Conservation (phyloP, 2,113 vertebrate genomes). For the Atractosteus spatula region DNA sequence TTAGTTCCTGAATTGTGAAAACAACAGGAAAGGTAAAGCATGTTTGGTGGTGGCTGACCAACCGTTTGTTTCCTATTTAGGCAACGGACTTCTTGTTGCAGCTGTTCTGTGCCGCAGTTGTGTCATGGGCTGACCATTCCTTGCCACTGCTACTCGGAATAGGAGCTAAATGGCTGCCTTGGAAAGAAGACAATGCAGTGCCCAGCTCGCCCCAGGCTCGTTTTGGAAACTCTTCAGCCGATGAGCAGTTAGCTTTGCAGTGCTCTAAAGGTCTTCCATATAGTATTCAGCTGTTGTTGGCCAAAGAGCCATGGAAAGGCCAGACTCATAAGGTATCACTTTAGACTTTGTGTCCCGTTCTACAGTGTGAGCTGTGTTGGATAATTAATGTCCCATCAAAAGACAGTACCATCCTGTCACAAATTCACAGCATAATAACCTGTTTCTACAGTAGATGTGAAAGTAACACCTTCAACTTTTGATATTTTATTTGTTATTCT, state of each 20-base stretch:
- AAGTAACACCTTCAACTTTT: too few species aligned
- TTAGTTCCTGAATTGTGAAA: too few species aligned
- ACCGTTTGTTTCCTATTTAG: conserved; percentile 49
- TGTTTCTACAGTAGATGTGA: too few species aligned
- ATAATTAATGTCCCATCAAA: too few species aligned
- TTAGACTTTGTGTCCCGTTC: too few species aligned
- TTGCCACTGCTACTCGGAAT: conserved; percentile 83
- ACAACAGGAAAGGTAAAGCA: too few species aligned
- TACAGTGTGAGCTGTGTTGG: too few species aligned
- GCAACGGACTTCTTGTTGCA: conserved; percentile 79
- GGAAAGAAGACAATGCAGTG: conserved; percentile 47
- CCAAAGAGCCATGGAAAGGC: conserved; percentile 87
- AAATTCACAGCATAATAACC: too few species aligned
- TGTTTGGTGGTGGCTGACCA: neutral
- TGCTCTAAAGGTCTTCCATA: conserved; percentile 68
- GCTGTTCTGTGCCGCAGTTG: conserved; percentile 76
- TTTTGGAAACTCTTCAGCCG: conserved; percentile 56
- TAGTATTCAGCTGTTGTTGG: conserved; percentile 74
- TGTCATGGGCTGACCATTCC: conserved; percentile 82
- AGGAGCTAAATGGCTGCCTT: conserved; percentile 72
- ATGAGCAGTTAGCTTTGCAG: conserved; percentile 57
- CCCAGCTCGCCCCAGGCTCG: conserved; percentile 32
- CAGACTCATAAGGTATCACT: conserved; percentile 78
- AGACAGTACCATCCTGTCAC: too few species aligned
- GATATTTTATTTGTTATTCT: too few species aligned